These are phyloP conservation scores for Adelges cooleyi DNA, from an alignment of 1,140 invertebrate species.

Conservation along the genomic window DNA sequence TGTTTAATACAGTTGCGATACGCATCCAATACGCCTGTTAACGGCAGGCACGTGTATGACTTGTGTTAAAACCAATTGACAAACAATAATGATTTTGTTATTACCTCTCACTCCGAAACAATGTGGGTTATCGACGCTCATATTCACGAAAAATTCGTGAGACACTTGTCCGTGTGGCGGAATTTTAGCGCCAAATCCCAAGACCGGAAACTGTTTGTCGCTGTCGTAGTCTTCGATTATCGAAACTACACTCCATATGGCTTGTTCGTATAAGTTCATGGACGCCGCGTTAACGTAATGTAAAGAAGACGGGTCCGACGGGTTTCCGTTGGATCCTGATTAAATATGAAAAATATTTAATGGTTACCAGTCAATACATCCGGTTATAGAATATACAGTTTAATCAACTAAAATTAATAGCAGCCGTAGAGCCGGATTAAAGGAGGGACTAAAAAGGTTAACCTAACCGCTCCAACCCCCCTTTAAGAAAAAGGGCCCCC, in stretches of 20 bases:
- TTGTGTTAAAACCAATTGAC: background rate
- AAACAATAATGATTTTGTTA: background rate
- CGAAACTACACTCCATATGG: slow-evolving; percentile 47
- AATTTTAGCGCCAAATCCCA: slow-evolving; percentile 47
- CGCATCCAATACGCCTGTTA: slow-evolving; percentile 37
- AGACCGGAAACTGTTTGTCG: slow-evolving; percentile 46
- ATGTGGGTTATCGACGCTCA: slow-evolving; percentile 46
- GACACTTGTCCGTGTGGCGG: slow-evolving; percentile 44
- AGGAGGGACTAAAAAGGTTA: background rate
- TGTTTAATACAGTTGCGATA: slow-evolving; percentile 40
- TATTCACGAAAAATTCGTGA: slow-evolving; percentile 50
- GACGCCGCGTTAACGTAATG: slow-evolving; percentile 43
- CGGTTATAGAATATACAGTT: background rate
- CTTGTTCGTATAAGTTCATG: slow-evolving; percentile 48
- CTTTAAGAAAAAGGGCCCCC: too few species aligned
- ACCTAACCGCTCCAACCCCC: too few species aligned
- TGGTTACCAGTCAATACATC: too few species aligned
- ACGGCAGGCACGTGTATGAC: too few species aligned
- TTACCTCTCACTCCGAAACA: slow-evolving; percentile 40
- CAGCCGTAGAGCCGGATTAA: background rate
- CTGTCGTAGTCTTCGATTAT: slow-evolving; percentile 54
- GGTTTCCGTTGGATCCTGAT: slow-evolving; percentile 53
- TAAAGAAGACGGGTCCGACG: slow-evolving; percentile 44
- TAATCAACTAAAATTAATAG: background rate
- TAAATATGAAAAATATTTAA: background rate